Evolutionary conservation across 1,140 invertebrate species (phyloP), one percentile per base, ranked within the genome.

Genomic region (Coenobita brevimanus): DNA sequence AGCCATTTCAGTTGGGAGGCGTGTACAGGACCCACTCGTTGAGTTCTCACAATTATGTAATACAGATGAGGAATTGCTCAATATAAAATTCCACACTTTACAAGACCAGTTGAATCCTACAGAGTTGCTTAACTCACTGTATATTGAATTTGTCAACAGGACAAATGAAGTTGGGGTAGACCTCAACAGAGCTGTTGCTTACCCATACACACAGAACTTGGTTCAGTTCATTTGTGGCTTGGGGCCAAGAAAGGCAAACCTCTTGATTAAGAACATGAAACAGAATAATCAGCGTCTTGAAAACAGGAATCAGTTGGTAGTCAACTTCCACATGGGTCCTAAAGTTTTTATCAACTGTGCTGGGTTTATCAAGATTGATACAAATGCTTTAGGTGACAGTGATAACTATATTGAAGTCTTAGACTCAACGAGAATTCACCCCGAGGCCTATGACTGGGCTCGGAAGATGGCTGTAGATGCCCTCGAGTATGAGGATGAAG

Each of bases 381-480:
- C 98, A 0, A 97, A 96, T 91, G 97, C 97, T 89, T 92, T 99
- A 27, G 97, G 97, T 17, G 98, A 99, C 91, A 96, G 93, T 92
- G 94, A 92, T 88, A 89, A 90, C 43, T 91, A 91, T 67, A 97
- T 99, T 0, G 98, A 99, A 94, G 97, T 99, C 0, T 93, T 99
- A 3, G 99, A 99, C 92, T 98, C 98, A 0, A 99, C 99, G 0
- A 94, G 99, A 89, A 98, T 99, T 0, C 99, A 99, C 94, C 99
- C 99, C 0, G 99, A 99, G 93, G 98, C 98, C 0, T 99, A 99
- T 91, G 99, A 99, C 92, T 99, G 98, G 98, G 99, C 99, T 0
- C 93, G 98, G 30, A 99, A 99, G 94, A 99, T 99, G 98, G 99
- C 99, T 3, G 98, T 99, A 0, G 99, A 99, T 94, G 99, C 99